Percentiles rank a stretch among this genome's conserved stretches.
phyloP scores from a whole-genome alignment of 2,113 vertebrate genomes.

The Zingel zingel region DNA sequence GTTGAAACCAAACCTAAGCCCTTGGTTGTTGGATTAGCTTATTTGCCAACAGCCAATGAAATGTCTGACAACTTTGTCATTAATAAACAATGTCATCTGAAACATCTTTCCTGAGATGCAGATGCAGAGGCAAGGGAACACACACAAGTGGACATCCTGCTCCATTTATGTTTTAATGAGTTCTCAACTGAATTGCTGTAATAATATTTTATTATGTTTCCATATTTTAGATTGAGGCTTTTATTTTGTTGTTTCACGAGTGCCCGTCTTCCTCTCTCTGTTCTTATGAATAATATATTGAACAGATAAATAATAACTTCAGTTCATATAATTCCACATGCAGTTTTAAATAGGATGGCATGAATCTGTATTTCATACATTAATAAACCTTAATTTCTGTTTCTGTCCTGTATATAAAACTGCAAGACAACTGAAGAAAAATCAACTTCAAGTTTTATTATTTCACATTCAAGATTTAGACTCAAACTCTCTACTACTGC shows the following conservation, averaged over 20 bases:
- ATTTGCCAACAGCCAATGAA: neutral
- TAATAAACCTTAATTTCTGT: slow-evolving; percentile 41
- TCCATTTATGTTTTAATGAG: neutral
- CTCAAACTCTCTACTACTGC: too few species aligned
- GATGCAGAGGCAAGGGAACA: neutral
- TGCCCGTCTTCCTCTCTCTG: slow-evolving; percentile 19
- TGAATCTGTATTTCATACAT: slow-evolving; percentile 45
- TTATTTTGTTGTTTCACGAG: slow-evolving; percentile 57
- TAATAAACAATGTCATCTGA: neutral
- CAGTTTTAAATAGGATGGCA: slow-evolving; percentile 33
- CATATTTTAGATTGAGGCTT: slow-evolving; percentile 33
- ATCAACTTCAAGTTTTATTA: neutral
- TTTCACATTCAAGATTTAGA: neutral
- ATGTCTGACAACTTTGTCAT: neutral
- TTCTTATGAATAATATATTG: slow-evolving; percentile 43
- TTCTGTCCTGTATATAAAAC: neutral
- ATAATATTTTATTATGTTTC: slow-evolving; percentile 41
- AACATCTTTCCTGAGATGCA: neutral
- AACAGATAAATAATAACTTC: slow-evolving; percentile 14
- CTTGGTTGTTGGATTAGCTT: too few species aligned
- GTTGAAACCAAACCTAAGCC: too few species aligned
- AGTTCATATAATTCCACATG: slow-evolving; percentile 18
- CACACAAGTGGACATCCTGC: neutral
- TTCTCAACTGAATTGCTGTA: slow-evolving; percentile 19
- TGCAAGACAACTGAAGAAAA: neutral